Evolutionary conservation across 2,888 invertebrate species (phyloP).

Genomic region (Pseudanteris insignis): DNA sequence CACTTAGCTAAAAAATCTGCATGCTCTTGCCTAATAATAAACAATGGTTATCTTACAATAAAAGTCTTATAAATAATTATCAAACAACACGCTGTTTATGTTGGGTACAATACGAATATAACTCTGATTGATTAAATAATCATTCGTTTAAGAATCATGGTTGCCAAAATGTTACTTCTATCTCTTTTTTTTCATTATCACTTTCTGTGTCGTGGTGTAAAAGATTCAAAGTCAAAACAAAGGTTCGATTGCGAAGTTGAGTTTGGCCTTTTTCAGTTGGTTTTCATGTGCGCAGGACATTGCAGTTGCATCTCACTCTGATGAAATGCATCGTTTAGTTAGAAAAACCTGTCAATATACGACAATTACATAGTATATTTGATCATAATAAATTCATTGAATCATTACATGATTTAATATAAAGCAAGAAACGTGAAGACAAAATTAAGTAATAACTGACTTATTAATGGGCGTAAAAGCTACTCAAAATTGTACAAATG

Average conservation of each 20-base stretch:
- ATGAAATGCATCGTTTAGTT: conserved; percentile 63
- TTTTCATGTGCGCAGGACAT: conserved; percentile 45
- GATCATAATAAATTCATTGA: conserved; percentile 41
- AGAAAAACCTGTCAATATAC: conserved; percentile 65
- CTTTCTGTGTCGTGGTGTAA: conserved; percentile 27
- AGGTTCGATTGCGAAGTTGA: conserved; percentile 50
- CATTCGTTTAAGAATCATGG: conserved; percentile 6
- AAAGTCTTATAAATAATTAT: conserved; percentile 39
- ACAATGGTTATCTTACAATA: conserved; percentile 35
- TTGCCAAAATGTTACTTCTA: conserved; percentile 3
- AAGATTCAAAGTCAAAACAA: conserved; percentile 47
- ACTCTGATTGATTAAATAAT: conserved; percentile 1
- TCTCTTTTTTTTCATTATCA: conserved; percentile 6
- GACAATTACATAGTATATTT: conserved; percentile 58
- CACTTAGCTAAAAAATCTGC: conserved; percentile 15
- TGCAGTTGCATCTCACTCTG: conserved; percentile 53
- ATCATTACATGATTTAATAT: conserved; percentile 32
- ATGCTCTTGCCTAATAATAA: conserved; percentile 21
- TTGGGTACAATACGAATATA: conserved; percentile 24
- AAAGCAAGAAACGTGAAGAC: too few relatives aligned
- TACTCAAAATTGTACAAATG: too few relatives aligned
- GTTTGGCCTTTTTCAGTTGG: conserved; percentile 49
- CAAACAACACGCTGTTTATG: conserved; percentile 33
- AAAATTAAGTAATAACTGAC: too few relatives aligned
- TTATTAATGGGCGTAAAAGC: too few relatives aligned